Percentiles rank a stretch among this genome's conserved stretches.
Evolutionary conservation across 2,888 invertebrate species (phyloP).

Genomic region (Phyto melanocephala): DNA sequence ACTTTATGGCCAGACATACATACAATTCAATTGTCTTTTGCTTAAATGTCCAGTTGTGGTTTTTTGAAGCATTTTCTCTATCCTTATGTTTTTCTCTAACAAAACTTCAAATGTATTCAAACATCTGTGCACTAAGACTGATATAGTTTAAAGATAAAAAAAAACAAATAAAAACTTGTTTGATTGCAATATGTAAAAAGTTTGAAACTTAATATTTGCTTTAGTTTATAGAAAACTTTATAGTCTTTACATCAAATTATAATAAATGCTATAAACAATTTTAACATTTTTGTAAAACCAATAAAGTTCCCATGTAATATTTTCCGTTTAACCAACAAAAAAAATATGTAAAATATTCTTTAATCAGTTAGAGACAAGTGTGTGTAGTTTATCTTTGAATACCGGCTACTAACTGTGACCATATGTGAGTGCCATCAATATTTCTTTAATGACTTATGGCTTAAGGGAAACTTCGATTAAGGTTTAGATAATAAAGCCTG

Average conservation of each 20-base stretch:
- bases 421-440: slow-evolving; percentile 11
- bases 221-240: neutral
- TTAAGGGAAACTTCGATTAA: neutral
- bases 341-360: neutral
- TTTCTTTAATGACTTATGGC: neutral
- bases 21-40: neutral
- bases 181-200: neutral
- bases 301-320: neutral
- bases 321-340: neutral
- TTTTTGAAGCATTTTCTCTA: neutral
- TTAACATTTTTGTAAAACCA: neutral
- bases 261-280: neutral
- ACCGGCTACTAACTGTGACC: neutral
- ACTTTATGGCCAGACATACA: too few species aligned
- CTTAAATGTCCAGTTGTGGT: neutral
- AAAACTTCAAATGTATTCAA: neutral
- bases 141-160: slow-evolving; percentile 8
- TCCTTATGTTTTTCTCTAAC: neutral
- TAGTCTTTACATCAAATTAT: neutral
- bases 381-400: neutral
- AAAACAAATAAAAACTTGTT: slow-evolving; percentile 9
- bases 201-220: neutral
- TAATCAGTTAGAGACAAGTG: too few species aligned
- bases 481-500: neutral
- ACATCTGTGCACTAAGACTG: neutral